Evolutionary conservation across 2,888 invertebrate species (phyloP).

Genomic region (Ceraclea dissimilis): DNA sequence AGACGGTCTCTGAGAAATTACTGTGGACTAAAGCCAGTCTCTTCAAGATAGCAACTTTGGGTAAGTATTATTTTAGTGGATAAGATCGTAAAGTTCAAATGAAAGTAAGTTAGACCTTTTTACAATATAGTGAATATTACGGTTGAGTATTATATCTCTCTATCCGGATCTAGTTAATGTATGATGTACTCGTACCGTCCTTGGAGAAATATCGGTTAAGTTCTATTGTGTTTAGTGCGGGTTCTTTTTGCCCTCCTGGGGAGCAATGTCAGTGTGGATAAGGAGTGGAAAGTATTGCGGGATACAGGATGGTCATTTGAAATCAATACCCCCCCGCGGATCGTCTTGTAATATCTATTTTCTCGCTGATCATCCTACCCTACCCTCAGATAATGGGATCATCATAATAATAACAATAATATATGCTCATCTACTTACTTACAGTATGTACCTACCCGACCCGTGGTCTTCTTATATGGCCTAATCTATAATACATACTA

Average conservation of each 20-base stretch:
- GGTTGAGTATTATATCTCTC: not conserved
- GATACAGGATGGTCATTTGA: constrained; percentile 22
- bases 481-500: no score
- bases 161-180: not conserved
- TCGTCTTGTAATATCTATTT: constrained; percentile 22
- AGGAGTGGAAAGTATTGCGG: constrained; percentile 2
- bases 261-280: not conserved
- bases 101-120: no score
- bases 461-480: no score
- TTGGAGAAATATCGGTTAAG: constrained; percentile 17
- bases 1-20: no score
- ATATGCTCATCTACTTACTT: constrained; percentile 13
- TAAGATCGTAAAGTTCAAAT: no score
- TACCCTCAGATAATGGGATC: constrained; percentile 20
- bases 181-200: constrained; percentile 5
- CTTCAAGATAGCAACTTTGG: no score
- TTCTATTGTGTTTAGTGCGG: constrained; percentile 18
- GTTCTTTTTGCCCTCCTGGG: constrained; percentile 14
- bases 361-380: constrained; percentile 24
- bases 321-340: constrained; percentile 26
- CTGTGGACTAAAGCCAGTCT: no score
- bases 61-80: no score
- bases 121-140: not conserved
- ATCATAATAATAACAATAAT: no score
- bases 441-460: no score